Conservation (phyloP, 2,797 vertebrate species). For the Chaunax sp. region DNA sequence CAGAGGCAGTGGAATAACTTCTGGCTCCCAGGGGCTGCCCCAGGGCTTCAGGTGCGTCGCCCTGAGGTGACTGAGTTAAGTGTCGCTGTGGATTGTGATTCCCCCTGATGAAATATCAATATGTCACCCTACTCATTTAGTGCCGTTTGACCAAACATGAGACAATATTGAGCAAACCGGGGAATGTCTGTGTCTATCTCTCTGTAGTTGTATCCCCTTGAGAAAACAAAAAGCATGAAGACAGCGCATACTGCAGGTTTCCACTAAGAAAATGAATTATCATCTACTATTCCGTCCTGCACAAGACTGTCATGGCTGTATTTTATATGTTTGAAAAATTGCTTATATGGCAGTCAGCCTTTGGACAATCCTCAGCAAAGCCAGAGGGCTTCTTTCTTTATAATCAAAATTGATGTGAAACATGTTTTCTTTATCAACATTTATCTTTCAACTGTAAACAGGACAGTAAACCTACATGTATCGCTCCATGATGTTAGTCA, state of each 20-base stretch:
- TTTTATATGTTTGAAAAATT: too few species aligned
- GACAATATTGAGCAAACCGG: conserved; percentile 67
- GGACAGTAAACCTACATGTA: too few species aligned
- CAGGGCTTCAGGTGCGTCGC: conserved; percentile 56
- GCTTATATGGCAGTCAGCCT: too few species aligned
- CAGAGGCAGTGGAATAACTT: conserved; percentile 60
- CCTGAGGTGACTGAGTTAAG: conserved; percentile 67
- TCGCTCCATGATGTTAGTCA: background rate
- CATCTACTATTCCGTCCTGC: background rate
- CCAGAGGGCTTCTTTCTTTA: too few species aligned
- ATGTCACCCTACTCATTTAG: conserved; percentile 70
- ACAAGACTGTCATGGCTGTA: background rate
- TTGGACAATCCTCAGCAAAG: too few species aligned
- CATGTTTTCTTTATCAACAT: too few species aligned
- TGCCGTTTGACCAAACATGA: conserved; percentile 77
- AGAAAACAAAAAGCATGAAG: conserved; percentile 29
- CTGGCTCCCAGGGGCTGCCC: conserved; percentile 51
- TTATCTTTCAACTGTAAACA: too few species aligned
- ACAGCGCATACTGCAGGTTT: background rate
- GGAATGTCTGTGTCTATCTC: conserved; percentile 38
- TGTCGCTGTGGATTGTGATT: conserved; percentile 60
- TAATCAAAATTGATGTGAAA: too few species aligned
- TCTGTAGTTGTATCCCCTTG: conserved; percentile 29
- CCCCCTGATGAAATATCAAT: conserved; percentile 79
- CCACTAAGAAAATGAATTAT: background rate